These are phyloP conservation scores for Syngnathus scovelli DNA, from an alignment of 2,113 vertebrate species.

Conservation along the genomic window DNA sequence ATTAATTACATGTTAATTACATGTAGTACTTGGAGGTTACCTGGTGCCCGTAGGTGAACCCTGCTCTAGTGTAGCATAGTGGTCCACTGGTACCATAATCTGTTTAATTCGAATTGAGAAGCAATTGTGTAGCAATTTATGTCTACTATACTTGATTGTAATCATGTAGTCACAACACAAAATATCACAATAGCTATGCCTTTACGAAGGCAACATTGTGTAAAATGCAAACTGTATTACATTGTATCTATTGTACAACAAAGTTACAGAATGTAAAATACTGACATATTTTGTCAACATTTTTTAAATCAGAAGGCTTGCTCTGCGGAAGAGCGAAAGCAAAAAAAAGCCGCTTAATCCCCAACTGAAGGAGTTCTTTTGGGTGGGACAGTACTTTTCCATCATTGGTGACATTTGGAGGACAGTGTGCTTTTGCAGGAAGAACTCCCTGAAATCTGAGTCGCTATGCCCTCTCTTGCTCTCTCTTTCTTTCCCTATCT, in stretches of 20 bases:
- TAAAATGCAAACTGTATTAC: neutral
- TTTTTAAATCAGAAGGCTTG: neutral
- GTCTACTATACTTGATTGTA: neutral
- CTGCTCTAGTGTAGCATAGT: neutral
- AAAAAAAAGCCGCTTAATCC: constrained; percentile 28
- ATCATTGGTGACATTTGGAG: constrained; percentile 43
- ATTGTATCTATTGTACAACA: neutral
- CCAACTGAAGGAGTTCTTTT: constrained; percentile 10
- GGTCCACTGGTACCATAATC: neutral
- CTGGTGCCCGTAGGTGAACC: neutral
- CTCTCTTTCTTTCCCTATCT: neutral
- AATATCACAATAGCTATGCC: neutral
- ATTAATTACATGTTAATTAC: no score
- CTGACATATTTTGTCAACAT: neutral
- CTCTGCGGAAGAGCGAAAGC: constrained; percentile 1
- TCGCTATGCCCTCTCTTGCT: neutral
- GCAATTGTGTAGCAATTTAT: neutral
- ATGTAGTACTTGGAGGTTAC: neutral
- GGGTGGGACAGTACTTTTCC: constrained; percentile 45
- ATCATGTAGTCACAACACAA: neutral
- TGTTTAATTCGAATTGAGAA: neutral
- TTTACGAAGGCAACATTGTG: neutral
- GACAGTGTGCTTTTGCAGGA: constrained; percentile 27
- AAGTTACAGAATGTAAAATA: neutral
- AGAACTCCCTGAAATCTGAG: constrained; percentile 22